phyloP scores from a whole-genome alignment of 2,797 vertebrate species.

The Sebastes baramenuke region DNA sequence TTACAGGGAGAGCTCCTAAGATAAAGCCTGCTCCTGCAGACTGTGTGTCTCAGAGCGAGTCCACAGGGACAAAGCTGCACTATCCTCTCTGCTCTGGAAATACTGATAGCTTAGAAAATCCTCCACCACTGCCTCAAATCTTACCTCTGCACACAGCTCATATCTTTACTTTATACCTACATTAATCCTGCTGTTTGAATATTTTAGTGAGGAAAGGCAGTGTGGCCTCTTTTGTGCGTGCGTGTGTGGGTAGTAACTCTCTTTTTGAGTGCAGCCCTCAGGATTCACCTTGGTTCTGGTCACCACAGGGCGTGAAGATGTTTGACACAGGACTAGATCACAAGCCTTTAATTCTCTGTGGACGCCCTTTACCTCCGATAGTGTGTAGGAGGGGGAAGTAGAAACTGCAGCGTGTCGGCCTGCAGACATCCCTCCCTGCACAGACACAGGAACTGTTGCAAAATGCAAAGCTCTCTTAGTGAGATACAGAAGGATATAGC shows the following conservation, averaged over 20 bases:
- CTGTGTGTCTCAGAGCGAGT: constrained; percentile 62
- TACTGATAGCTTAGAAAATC: constrained; percentile 36
- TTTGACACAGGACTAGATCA: constrained; percentile 1
- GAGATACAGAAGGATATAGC: background rate
- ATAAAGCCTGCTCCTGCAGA: constrained; percentile 68
- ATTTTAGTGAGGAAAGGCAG: background rate
- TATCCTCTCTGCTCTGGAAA: constrained; percentile 46
- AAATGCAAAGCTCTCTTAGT: constrained; percentile 13
- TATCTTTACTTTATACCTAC: background rate
- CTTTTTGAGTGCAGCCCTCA: background rate
- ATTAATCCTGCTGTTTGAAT: background rate
- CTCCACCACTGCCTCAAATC: constrained; percentile 5
- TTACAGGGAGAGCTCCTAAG: constrained; percentile 64
- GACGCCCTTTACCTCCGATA: background rate
- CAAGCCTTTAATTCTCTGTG: background rate
- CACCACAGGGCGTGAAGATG: constrained; percentile 1
- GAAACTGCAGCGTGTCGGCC: constrained; percentile 11
- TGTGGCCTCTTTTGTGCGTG: background rate
- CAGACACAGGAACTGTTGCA: constrained; percentile 56
- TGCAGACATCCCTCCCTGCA: constrained; percentile 33
- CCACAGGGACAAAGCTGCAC: constrained; percentile 58
- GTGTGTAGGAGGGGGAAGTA: constrained; percentile 44
- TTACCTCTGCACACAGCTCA: background rate
- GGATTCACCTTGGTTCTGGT: background rate
- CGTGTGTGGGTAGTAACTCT: background rate